Evolutionary conservation across 2,888 invertebrate species (phyloP), one percentile per base, ranked within the genome.

Genomic region (Drosophila macrospina): DNA sequence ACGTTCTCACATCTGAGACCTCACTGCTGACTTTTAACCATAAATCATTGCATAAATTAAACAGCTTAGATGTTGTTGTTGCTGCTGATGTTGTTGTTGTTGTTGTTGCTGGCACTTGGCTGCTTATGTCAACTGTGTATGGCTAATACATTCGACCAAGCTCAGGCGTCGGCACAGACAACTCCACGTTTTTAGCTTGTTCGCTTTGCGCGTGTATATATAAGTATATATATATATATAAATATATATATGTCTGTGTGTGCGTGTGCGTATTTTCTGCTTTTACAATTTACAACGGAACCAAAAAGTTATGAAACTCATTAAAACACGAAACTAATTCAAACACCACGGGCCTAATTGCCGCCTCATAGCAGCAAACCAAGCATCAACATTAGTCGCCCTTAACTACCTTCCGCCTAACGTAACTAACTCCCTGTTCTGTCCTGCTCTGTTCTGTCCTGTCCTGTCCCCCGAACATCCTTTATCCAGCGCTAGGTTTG

Each of bases 281-380:
- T 67, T 74, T 69, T 79, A 74, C 80, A 79, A 79, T 88, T 86
- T 88, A 86, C 86, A 83, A 82, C 86, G 88, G 88, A 88, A 88
- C 83, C 86, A 88, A 88, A 83, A 83, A 83, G 83, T 83, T 83
- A 83, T 83, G 83, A 83, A 83, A 83, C 83, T 83, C 83, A 83
- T 83, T 83, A 83, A 83, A 83, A 83, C 88, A 83, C 86, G 88
- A 86, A 83, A 83, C 83, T 83, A 83, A 83, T 83, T 83, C 88
- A 88, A 83, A 88, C 88, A 79, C 83, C 86, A 83, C 80, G 77
- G 83, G 83, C 86, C 88, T 83, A 83, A 83, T 83, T 83, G 83
- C 88, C 86, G 88, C 76, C 83, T 74, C 74, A 74, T 69, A 74
- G 69, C 78, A 57, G 62, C 64, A 54, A 64, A 61, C 61, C 54